Evolutionary conservation across 2,113 vertebrate genomes (phyloP).

Genomic region (Egretta garzetta): DNA sequence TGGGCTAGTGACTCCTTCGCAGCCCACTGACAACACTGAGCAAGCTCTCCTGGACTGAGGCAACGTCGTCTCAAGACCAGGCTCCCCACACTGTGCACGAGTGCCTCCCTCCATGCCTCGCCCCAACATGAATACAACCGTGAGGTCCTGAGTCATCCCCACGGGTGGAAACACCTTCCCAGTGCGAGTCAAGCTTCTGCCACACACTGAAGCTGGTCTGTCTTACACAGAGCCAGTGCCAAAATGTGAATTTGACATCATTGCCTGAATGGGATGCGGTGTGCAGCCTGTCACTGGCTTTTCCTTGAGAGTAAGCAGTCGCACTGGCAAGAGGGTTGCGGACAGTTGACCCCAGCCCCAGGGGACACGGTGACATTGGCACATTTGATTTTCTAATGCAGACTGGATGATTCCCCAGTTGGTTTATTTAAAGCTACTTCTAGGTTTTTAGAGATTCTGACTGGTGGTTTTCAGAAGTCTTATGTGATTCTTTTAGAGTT

Average conservation of each 20-base stretch:
- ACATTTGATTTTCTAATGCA: background rate
- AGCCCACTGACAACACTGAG: background rate
- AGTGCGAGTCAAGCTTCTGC: background rate
- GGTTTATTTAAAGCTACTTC: background rate
- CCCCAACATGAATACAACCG: rapidly evolving
- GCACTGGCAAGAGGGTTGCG: rapidly evolving
- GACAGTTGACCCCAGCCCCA: background rate
- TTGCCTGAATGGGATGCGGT: no score
- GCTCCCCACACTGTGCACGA: rapidly evolving
- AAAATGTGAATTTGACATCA: background rate
- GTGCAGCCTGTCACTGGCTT: background rate
- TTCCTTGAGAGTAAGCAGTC: background rate
- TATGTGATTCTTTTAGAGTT: background rate
- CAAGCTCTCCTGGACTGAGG: background rate
- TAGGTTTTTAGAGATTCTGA: background rate
- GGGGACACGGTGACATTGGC: background rate
- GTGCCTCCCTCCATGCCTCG: background rate
- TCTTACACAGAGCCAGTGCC: background rate
- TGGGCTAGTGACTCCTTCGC: background rate
- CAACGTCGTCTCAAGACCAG: rapidly evolving
- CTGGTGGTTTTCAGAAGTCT: background rate
- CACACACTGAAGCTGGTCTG: background rate
- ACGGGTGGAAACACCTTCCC: background rate
- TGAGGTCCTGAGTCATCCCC: background rate
- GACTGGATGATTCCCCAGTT: background rate